Base-by-base conservation (phyloP, 2,113 vertebrate species). In the Oriolus oriolus region DNA sequence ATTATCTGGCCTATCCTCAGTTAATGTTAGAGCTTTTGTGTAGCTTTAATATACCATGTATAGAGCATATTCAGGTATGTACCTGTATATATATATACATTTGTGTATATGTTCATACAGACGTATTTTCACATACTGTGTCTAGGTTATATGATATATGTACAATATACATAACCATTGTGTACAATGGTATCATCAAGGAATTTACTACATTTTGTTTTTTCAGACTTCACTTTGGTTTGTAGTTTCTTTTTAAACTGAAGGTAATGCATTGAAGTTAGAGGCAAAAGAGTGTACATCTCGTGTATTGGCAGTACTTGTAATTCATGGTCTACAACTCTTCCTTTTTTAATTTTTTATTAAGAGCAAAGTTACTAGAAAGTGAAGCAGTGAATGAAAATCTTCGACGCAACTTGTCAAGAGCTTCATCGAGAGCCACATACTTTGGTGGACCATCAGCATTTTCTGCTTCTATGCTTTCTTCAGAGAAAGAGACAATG, bases 301-400 rank as follows among this genome's bases (percentile, higher is more conserved):
- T 90, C 1, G 2, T 44, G 22, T 42, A 42, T 33, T 85, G 24
- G 23, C 12, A 35, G 8, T 66, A 27, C 33, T 85, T 93, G 28
- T 70, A 59, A 45, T 78, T 85, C 7, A 44, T 57, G 31, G 22
- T 75, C 16, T 52, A 60, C 22, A 69, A 59, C 57, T 66, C 27
- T 68, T 82, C 20, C 52, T 33, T 50, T 47, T 21, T 81, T 35
- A 41, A 5, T 70, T 86, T 88, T 52, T 45, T 83, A 82, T 70
- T 54, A 89, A 99, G 99, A 96, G 99, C 99, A 49, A 99, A 99
- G 96, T 97, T 99, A 64, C 87, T 99, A 60, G 99, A 99, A 98
- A 99, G 99, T 31, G 99, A 99, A 96, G 98, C 99, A 5, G 98
- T 99, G 91, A 99, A 98, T 87, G 99, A 99, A 97, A 99, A 98